Conservation (phyloP, 2,113 vertebrate genomes). For the Mesitornis unicolor region DNA sequence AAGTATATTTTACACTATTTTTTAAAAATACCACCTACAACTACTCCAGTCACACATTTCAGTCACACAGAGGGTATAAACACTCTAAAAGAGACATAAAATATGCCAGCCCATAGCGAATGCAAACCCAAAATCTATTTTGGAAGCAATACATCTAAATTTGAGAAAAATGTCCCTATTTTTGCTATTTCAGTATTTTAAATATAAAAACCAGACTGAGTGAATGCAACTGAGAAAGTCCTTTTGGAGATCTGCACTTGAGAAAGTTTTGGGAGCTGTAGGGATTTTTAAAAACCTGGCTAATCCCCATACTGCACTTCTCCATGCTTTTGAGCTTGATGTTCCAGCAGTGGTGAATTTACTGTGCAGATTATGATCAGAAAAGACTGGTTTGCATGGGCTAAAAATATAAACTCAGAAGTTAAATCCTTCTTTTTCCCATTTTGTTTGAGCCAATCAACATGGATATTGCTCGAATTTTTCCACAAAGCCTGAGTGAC, state of each 20-base stretch:
- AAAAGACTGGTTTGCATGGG: background rate
- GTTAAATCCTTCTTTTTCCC: background rate
- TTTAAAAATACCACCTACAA: background rate
- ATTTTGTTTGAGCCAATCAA: slow-evolving; percentile 2
- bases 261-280: background rate
- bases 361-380: background rate
- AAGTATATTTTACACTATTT: background rate
- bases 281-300: background rate
- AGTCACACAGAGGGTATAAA: background rate
- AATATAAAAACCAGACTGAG: background rate
- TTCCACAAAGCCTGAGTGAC: background rate
- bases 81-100: background rate
- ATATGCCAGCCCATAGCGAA: background rate
- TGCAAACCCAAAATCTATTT: background rate
- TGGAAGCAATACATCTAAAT: background rate
- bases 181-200: background rate
- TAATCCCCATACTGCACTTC: background rate
- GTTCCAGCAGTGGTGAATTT: background rate
- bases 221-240: background rate
- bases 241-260: background rate
- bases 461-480: background rate
- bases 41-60: background rate
- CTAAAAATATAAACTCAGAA: slow-evolving; percentile 5
- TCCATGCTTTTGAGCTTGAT: background rate
- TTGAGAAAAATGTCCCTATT: background rate